Evolutionary conservation across 2,888 invertebrate species (phyloP).

Genomic region (Eupithecia tripunctaria): DNA sequence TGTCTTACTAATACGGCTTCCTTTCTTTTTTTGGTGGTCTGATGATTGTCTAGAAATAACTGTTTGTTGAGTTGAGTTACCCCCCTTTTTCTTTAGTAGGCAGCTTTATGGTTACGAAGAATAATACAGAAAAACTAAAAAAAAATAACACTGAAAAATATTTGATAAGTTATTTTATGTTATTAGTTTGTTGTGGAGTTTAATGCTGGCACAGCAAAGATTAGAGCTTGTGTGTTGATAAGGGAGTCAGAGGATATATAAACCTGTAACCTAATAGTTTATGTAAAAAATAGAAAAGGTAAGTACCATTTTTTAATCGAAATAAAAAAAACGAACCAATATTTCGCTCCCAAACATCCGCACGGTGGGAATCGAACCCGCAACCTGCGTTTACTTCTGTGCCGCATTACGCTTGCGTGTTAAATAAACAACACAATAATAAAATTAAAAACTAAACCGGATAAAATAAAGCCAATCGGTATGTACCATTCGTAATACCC

Average conservation of each 20-base stretch:
- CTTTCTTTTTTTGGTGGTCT: slow-evolving; percentile 48
- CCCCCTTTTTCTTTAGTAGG: not conserved
- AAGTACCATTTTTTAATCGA: too few species aligned
- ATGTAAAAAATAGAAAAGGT: too few species aligned
- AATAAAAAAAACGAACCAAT: not conserved
- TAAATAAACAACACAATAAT: not conserved
- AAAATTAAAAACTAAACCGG: slow-evolving; percentile 5
- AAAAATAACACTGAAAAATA: too few species aligned
- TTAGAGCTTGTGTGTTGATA: too few species aligned
- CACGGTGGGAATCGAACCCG: not conserved
- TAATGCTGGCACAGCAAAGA: too few species aligned
- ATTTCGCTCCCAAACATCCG: not conserved
- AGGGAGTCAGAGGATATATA: too few species aligned
- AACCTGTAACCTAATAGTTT: too few species aligned
- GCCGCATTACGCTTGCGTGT: too few species aligned
- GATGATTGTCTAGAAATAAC: slow-evolving; percentile 30
- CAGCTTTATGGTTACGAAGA: not conserved
- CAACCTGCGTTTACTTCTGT: not conserved
- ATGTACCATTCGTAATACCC: slow-evolving; percentile 16
- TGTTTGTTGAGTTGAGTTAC: not conserved
- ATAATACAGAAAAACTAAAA: not conserved
- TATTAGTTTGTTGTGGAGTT: not conserved
- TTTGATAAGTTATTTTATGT: not conserved
- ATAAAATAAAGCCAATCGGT: slow-evolving; percentile 19
- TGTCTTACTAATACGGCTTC: slow-evolving; percentile 50